Evolutionary conservation across 2,888 invertebrate species (phyloP), one percentile per base, ranked within the genome.

Genomic region (Trachelus tabidus): DNA sequence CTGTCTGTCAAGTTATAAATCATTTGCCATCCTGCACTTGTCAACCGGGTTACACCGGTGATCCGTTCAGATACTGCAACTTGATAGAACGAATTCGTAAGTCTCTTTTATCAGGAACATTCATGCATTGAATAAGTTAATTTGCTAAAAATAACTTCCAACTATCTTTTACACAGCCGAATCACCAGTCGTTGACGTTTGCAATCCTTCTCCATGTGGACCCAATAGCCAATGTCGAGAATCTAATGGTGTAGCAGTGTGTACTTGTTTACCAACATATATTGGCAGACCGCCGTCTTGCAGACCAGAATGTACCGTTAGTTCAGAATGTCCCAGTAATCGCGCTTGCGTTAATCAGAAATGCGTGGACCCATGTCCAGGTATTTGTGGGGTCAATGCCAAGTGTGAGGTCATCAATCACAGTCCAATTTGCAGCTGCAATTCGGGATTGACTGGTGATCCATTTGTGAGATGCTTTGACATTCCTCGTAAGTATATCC

Each of bases 251-350:
- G 95, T 95, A 89, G 95, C 95, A 31, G 94, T 95, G 35, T 97
- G 97, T 88, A 94, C 95, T 23, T 97, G 97, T 89, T 92, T 95
- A 79, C 93, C 94, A 40, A 94, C 95, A 82, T 95, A 95, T 87
- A 92, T 93, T 79, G 96, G 96, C 78, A 94, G 94, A 79, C 96
- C 96, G 68, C 96, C 96, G 31, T 92, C 94, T 80, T 96, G 96
- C 88, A 93, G 94, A 84, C 96, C 96, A 23, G 96, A 96, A 91
- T 97, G 97, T 90, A 93, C 95, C 37, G 94, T 95, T 77, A 96
- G 94, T 87, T 94, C 95, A 12, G 96, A 96, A 87, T 96, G 96
- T 89, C 90, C 94, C 4, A 93, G 93, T 75, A 93, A 95, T 87
- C 94, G 94, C 87, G 95, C 96, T 34, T 96, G 97, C 88, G 94